phyloP scores from a whole-genome alignment of 1,140 invertebrate genomes.

The Philotrypesis tridentata region DNA sequence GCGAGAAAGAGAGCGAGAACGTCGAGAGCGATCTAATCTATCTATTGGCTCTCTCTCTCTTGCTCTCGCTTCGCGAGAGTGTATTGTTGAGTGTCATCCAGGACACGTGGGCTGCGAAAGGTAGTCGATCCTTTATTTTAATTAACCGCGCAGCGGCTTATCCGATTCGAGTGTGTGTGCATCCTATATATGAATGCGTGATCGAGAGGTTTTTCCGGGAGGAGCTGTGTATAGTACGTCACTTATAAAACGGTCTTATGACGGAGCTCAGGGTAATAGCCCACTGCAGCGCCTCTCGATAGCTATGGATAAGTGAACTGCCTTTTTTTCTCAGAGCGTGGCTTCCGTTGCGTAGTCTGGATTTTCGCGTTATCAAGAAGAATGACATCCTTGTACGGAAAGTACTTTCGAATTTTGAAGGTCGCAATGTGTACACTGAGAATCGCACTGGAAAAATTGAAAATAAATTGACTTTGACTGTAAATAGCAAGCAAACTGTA shows the following conservation, averaged over 20 bases:
- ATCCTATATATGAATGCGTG: neutral
- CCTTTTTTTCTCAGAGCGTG: too few relatives aligned
- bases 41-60: neutral
- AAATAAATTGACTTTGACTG: too few relatives aligned
- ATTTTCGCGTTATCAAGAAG: too few relatives aligned
- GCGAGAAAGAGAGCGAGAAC: neutral
- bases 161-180: neutral
- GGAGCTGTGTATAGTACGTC: neutral
- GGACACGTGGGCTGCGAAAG: conserved; percentile 1
- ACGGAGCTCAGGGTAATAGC: too few relatives aligned
- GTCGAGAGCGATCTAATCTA: conserved; percentile 53
- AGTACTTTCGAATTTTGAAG: too few relatives aligned
- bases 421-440: too few relatives aligned
- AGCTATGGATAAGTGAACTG: neutral
- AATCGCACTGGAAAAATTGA: too few relatives aligned
- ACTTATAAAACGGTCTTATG: too few relatives aligned
- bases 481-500: too few relatives aligned
- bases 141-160: conserved; percentile 38
- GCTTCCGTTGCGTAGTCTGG: too few relatives aligned
- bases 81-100: conserved; percentile 44
- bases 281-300: too few relatives aligned
- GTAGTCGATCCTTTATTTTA: conserved; percentile 22
- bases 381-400: too few relatives aligned
- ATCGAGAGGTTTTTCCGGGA: neutral
- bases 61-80: neutral